Evolutionary conservation across 2,888 invertebrate species (phyloP).

Genomic region (Eupithecia inturbata): DNA sequence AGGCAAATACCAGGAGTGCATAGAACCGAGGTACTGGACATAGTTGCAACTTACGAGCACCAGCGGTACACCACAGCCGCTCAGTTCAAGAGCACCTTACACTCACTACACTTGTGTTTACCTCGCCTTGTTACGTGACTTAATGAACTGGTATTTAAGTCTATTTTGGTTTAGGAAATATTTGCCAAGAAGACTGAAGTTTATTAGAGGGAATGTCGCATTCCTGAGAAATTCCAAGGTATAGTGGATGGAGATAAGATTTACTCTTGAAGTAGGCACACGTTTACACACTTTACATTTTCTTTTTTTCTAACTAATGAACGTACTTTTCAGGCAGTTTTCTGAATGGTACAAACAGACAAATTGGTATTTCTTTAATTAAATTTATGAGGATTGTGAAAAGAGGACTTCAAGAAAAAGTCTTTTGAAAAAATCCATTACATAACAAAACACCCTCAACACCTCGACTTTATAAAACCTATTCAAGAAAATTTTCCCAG

Average conservation of each 20-base stretch:
- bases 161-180: slow-evolving; percentile 36
- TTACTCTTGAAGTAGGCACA: background rate
- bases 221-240: slow-evolving; percentile 33
- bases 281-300: background rate
- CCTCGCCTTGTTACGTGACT: slow-evolving; percentile 44
- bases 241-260: slow-evolving; percentile 15
- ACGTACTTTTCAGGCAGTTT: background rate
- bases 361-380: slow-evolving; percentile 6
- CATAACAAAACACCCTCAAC: slow-evolving; percentile 28
- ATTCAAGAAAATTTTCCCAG: slow-evolving; percentile 36
- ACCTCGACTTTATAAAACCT: slow-evolving; percentile 35
- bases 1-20: slow-evolving; percentile 30
- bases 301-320: background rate
- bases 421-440: slow-evolving; percentile 17
- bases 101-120: slow-evolving; percentile 45
- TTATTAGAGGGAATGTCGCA: slow-evolving; percentile 36
- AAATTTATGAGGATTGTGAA: background rate
- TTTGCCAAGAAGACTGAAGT: slow-evolving; percentile 36
- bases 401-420: slow-evolving; percentile 17
- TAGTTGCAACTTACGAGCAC: slow-evolving; percentile 29
- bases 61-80: slow-evolving; percentile 32
- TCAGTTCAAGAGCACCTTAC: slow-evolving; percentile 44
- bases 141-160: slow-evolving; percentile 46
- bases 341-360: background rate
- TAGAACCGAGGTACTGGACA: slow-evolving; percentile 27